Conservation (phyloP, 2,888 invertebrate species). For the Agrochola litura region DNA sequence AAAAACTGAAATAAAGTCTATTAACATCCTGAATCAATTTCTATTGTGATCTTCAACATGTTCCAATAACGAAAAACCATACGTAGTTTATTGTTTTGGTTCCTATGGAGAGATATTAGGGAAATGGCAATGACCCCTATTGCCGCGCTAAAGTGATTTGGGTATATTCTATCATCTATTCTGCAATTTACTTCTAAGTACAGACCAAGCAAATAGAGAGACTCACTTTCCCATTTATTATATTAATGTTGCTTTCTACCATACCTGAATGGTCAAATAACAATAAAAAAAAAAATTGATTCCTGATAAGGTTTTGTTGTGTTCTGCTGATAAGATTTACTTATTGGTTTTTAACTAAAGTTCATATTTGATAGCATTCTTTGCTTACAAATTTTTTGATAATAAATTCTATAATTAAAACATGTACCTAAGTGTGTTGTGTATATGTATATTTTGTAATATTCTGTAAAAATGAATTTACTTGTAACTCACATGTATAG, state of each 20-base stretch:
- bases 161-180: background rate
- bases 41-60: too few relatives aligned
- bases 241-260: background rate
- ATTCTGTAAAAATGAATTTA: background rate
- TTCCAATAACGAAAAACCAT: too few relatives aligned
- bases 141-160: too few relatives aligned
- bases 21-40: too few relatives aligned
- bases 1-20: too few relatives aligned
- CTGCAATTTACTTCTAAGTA: background rate
- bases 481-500: background rate
- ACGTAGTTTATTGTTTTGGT: too few relatives aligned
- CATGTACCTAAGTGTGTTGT: background rate
- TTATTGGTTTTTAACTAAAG: conserved; percentile 26
- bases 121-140: too few relatives aligned
- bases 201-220: background rate
- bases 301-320: conserved; percentile 30
- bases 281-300: conserved; percentile 43
- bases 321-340: conserved; percentile 36
- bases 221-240: background rate
- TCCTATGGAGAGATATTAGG: too few relatives aligned
- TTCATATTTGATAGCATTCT: conserved; percentile 12
- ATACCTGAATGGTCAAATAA: conserved; percentile 11
- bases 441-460: background rate
- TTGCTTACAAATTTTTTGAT: background rate
- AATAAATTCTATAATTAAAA: conserved; percentile 9